Percentiles rank a stretch among this genome's conserved stretches.
Evolutionary conservation across 2,113 vertebrate species (phyloP).

Genomic region (Chamaetylas fuelleborni): DNA sequence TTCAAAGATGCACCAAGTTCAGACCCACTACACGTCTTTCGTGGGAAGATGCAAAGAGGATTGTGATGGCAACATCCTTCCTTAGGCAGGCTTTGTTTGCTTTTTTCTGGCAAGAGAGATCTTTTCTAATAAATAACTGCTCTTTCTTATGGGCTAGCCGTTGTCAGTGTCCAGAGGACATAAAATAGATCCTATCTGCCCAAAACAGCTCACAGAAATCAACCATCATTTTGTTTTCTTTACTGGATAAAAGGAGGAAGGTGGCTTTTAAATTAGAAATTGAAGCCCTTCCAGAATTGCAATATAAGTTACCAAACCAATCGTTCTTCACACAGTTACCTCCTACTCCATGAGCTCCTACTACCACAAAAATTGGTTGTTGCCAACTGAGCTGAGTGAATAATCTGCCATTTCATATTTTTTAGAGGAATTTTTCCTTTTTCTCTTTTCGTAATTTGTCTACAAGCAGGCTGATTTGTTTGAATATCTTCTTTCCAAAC

Average conservation of each 20-base stretch:
- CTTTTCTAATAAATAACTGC: background rate
- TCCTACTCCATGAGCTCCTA: constrained; percentile 43
- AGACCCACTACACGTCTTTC: background rate
- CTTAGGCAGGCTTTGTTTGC: background rate
- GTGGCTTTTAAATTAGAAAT: constrained; percentile 40
- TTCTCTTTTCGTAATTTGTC: constrained; percentile 9
- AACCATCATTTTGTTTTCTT: constrained; percentile 16
- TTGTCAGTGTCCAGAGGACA: background rate
- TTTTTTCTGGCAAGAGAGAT: background rate
- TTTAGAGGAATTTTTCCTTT: background rate
- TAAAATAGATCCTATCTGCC: constrained; percentile 4
- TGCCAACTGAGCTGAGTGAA: constrained; percentile 13
- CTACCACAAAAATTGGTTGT: constrained; percentile 25
- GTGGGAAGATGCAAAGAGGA: background rate
- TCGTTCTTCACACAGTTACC: constrained; percentile 22
- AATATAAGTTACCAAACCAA: constrained; percentile 42
- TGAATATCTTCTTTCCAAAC: background rate
- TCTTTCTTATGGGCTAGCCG: background rate
- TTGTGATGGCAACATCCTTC: background rate
- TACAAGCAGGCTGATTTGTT: background rate
- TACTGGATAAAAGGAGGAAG: constrained; percentile 4
- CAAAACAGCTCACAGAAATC: background rate
- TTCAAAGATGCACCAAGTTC: background rate
- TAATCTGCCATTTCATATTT: constrained; percentile 18
- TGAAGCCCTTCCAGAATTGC: constrained; percentile 40